Evolutionary conservation across 2,888 invertebrate genomes (phyloP).

Genomic region (Clostera curtula): DNA sequence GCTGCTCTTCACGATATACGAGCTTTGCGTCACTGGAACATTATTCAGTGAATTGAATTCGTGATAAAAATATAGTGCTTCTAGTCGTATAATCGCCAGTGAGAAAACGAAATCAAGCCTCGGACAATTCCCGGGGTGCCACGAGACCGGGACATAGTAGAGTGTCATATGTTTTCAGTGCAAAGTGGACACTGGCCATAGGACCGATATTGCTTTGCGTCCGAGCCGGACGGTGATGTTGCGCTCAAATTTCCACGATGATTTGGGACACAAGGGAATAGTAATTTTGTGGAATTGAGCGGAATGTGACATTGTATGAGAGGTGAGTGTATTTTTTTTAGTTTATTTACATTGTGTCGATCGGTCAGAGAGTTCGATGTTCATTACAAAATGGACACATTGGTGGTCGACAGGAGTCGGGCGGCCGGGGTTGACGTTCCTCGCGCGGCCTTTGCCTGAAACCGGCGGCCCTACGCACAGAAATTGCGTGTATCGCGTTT

Average conservation of each 20-base stretch:
- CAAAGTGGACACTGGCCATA: slow-evolving; percentile 69
- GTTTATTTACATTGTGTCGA: slow-evolving; percentile 67
- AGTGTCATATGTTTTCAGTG: slow-evolving; percentile 73
- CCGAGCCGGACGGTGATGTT: slow-evolving; percentile 67
- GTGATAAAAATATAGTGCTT: slow-evolving; percentile 53
- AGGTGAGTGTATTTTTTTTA: slow-evolving; percentile 56
- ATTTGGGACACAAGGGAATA: slow-evolving; percentile 63
- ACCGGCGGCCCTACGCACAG: too few species aligned
- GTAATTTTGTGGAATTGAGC: slow-evolving; percentile 68
- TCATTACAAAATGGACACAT: slow-evolving; percentile 59
- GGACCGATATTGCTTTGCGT: slow-evolving; percentile 71
- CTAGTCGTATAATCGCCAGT: slow-evolving; percentile 54
- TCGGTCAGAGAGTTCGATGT: slow-evolving; percentile 43
- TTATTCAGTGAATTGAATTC: slow-evolving; percentile 65
- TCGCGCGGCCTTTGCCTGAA: slow-evolving; percentile 32
- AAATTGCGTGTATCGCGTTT: too few species aligned
- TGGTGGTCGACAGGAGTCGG: slow-evolving; percentile 48
- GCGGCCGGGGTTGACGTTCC: slow-evolving; percentile 39
- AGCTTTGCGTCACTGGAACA: slow-evolving; percentile 77
- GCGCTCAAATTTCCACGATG: slow-evolving; percentile 67
- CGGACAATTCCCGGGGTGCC: slow-evolving; percentile 45
- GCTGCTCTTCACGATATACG: slow-evolving; percentile 75
- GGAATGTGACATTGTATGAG: slow-evolving; percentile 75
- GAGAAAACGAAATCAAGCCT: slow-evolving; percentile 51
- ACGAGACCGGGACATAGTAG: slow-evolving; percentile 55